Base-by-base conservation (phyloP, 37 sponge, comb jelly and placozoan species). In the Dysidea cf. avara region DNA sequence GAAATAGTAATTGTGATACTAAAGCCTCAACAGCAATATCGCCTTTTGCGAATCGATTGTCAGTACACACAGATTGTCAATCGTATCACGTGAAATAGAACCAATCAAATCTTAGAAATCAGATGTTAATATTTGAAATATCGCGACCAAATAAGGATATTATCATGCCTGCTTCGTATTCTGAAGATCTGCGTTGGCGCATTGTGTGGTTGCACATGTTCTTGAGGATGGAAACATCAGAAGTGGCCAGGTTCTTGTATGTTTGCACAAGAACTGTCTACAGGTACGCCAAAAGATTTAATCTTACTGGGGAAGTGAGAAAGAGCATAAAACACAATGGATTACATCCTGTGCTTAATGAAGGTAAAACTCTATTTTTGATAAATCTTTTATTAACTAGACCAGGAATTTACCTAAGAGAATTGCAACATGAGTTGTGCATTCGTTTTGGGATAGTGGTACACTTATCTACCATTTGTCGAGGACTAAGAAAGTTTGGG, bases 131-230 rank as follows among this genome's bases (percentile, higher is more conserved):
- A n/a, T n/a, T n/a, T n/a, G n/a, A n/a, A n/a, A n/a, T n/a, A n/a
- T n/a, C n/a, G n/a, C n/a, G n/a, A n/a, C n/a, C n/a, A n/a, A n/a
- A n/a, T n/a, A n/a, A n/a, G n/a, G n/a, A n/a, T n/a, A n/a, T n/a
- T n/a, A n/a, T n/a, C 52, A 55, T 72, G 73, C 60, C 60, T 5
- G 20, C 20, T 30, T 22, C 65, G 17, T 76, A 64, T 39, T 61
- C 76, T 11, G 37, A 61, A 21, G 64, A 76, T 54, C 53, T 76
- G 26, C 76, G 76, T 7, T 76, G 76, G 76, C 40, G 76, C 14
- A 26, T 37, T 6, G 66, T 76, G 52, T 76, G 76, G 76, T 62
- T 64, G n/a, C 37, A 61, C 37, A 28, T 62, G 6, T 17, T 37
- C 18, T 33, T 50, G 26, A 4, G 52, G 17, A 7, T 51, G 34